These are phyloP conservation scores for Aleiodes alternator DNA, from an alignment of 2,888 invertebrate species.

Conservation along the genomic window DNA sequence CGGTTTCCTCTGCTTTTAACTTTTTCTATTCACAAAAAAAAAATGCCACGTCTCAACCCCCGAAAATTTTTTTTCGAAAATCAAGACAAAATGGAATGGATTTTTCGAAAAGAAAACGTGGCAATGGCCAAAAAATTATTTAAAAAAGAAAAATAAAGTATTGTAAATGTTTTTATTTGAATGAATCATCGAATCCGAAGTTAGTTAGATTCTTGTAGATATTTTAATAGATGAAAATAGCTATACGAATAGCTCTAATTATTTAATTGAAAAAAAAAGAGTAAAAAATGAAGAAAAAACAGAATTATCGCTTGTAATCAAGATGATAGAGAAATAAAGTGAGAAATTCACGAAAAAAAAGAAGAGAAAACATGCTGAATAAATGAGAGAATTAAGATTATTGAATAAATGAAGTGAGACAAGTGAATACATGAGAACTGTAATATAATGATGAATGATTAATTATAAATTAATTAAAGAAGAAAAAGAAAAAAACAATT, in stretches of 20 bases:
- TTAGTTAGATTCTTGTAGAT: slow-evolving; percentile 73
- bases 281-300: not conserved
- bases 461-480: slow-evolving; percentile 29
- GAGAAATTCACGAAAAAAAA: slow-evolving; percentile 50
- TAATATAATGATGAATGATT: slow-evolving; percentile 28
- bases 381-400: slow-evolving; percentile 26
- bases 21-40: too few relatives aligned
- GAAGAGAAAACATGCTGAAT: slow-evolving; percentile 34
- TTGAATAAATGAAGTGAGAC: slow-evolving; percentile 31
- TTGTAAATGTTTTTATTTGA: slow-evolving; percentile 34
- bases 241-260: slow-evolving; percentile 74
- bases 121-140: slow-evolving; percentile 20
- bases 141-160: slow-evolving; percentile 9
- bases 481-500: slow-evolving; percentile 51
- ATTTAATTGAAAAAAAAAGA: slow-evolving; percentile 66
- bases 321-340: slow-evolving; percentile 59
- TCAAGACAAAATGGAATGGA: too few relatives aligned
- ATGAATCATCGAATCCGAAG: slow-evolving; percentile 68
- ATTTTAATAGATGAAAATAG: slow-evolving; percentile 69
- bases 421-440: slow-evolving; percentile 16
- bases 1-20: too few relatives aligned
- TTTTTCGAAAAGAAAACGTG: slow-evolving; percentile 18
- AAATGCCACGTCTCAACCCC: too few relatives aligned
- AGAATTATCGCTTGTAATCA: slow-evolving; percentile 65
- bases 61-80: too few relatives aligned